A percentile compares a stretch with the other conserved stretches of the same genome.
Conservation (phyloP, 2,797 vertebrate genomes). For the Brotula barbata region DNA sequence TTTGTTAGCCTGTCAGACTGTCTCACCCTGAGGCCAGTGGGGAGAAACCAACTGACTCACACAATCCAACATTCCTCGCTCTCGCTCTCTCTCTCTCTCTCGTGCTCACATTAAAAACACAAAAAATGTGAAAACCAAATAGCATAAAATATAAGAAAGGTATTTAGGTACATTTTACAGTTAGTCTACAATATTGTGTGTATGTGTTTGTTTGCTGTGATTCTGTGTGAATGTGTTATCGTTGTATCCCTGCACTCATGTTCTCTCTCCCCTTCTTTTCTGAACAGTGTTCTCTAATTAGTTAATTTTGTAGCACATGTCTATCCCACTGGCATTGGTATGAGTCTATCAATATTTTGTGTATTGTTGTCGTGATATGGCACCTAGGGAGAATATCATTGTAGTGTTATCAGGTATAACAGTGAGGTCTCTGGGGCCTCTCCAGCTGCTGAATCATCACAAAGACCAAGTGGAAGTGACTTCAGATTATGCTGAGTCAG, state of each 20-base stretch:
- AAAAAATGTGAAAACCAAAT: too few species aligned
- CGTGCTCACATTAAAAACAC: too few species aligned
- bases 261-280: conserved; percentile 16
- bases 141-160: too few species aligned
- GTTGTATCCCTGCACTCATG: too few species aligned
- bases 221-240: too few species aligned
- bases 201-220: too few species aligned
- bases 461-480: conserved; percentile 38
- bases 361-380: not conserved
- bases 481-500: conserved; percentile 57
- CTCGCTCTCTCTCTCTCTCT: conserved; percentile 20
- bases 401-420: conserved; percentile 13
- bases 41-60: conserved; percentile 58
- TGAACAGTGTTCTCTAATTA: too few species aligned
- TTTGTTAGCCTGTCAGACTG: conserved; percentile 63
- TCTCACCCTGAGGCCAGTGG: conserved; percentile 51
- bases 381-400: conserved; percentile 19
- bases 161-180: too few species aligned
- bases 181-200: too few species aligned
- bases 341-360: not conserved
- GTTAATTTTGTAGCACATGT: too few species aligned
- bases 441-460: conserved; percentile 52
- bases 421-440: conserved; percentile 11
- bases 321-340: too few species aligned
- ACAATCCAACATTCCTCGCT: conserved; percentile 22